Evolutionary conservation across 2,113 vertebrate species (phyloP).

Genomic region (Amphilophus citrinellus): DNA sequence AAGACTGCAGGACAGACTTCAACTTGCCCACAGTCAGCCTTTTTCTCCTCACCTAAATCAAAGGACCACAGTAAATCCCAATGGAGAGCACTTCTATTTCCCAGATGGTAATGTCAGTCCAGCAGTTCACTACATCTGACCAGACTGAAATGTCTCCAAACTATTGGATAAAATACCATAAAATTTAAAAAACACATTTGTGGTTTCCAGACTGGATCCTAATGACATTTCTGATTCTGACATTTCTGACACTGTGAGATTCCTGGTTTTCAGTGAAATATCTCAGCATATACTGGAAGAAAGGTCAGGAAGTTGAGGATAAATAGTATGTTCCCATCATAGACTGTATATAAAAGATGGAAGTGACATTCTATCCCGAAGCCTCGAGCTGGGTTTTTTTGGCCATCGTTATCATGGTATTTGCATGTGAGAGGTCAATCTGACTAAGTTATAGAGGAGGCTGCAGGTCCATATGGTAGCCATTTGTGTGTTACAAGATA

Average conservation of each 20-base stretch:
- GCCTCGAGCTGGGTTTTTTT: neutral
- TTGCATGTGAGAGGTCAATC: neutral
- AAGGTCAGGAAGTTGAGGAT: neutral
- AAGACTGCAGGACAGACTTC: conserved; percentile 41
- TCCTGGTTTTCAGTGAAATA: neutral
- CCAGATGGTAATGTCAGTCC: neutral
- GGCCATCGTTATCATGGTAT: neutral
- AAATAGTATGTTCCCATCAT: neutral
- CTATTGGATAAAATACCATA: neutral
- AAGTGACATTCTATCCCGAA: neutral
- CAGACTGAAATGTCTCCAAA: neutral
- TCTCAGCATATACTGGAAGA: neutral
- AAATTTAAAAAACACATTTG: neutral
- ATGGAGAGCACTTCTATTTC: conserved; percentile 22
- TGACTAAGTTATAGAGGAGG: neutral
- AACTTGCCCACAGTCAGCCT: neutral
- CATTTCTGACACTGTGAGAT: too few relatives aligned
- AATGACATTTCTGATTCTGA: neutral
- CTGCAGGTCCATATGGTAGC: fast-evolving
- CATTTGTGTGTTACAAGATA: neutral
- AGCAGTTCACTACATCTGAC: neutral
- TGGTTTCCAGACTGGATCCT: neutral
- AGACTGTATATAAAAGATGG: neutral
- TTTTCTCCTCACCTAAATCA: conserved; percentile 26
- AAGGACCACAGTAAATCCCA: conserved; percentile 48